Evolutionary conservation across 2,113 vertebrate genomes (phyloP).

Genomic region (Scytalopus superciliaris): DNA sequence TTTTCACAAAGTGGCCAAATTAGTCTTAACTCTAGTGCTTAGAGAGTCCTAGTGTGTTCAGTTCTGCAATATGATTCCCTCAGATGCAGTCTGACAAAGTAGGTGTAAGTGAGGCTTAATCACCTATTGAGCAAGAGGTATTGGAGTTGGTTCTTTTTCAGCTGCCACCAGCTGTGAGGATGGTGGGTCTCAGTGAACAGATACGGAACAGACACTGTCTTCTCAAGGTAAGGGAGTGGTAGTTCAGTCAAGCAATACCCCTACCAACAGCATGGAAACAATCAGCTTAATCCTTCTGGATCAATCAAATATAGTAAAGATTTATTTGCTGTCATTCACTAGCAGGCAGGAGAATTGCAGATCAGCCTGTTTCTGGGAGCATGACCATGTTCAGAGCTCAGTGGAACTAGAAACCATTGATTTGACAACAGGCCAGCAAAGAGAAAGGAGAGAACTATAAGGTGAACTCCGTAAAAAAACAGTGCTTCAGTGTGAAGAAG

Average conservation of each 20-base stretch:
- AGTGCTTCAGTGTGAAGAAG: background rate
- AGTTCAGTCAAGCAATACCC: background rate
- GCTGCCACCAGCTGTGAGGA: background rate
- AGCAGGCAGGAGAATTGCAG: background rate
- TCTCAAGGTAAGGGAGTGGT: background rate
- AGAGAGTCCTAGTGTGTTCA: background rate
- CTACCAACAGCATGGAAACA: background rate
- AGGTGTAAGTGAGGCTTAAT: background rate
- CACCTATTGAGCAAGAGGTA: background rate
- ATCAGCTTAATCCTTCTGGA: background rate
- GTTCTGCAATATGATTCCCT: background rate
- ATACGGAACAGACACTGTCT: background rate
- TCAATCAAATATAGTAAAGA: background rate
- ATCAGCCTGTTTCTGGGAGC: background rate
- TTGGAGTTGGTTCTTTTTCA: background rate
- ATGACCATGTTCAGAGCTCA: background rate
- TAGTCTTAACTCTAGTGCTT: background rate
- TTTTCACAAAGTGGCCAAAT: background rate
- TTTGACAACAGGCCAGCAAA: background rate
- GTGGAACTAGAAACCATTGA: background rate
- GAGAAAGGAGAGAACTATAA: background rate
- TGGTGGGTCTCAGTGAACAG: background rate
- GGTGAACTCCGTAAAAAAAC: background rate
- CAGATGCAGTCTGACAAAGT: background rate
- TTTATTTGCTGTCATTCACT: background rate